These are phyloP conservation scores for Melanotaenia nigrans DNA, from an alignment of 2,797 vertebrate genomes.

Conservation along the genomic window DNA sequence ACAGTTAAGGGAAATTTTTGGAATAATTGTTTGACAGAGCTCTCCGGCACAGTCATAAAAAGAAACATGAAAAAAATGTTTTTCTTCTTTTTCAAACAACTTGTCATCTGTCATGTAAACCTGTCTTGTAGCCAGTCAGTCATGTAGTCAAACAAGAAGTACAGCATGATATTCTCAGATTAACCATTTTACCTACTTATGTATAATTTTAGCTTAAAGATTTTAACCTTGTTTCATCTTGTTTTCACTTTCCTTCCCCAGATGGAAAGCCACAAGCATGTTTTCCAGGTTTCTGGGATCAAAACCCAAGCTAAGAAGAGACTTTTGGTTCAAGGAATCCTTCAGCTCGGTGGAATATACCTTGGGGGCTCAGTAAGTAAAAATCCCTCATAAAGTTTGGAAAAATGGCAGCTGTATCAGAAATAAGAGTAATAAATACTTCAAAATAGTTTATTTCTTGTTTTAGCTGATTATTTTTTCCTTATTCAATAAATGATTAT, in stretches of 20 bases:
- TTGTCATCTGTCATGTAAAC: neutral
- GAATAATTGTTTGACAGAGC: neutral
- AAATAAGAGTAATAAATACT: neutral
- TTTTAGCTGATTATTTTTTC: too few species aligned
- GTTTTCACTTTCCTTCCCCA: conserved; percentile 11
- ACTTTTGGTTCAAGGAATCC: conserved; percentile 74
- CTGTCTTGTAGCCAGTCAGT: neutral
- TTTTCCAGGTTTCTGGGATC: conserved; percentile 78
- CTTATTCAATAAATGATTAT: neutral
- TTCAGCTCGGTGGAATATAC: conserved; percentile 76
- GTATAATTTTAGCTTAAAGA: accelerated
- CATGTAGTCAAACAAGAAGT: conserved; percentile 25
- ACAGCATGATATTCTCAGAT: neutral
- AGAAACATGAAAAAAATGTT: neutral
- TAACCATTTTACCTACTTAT: neutral
- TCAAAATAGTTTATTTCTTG: too few species aligned
- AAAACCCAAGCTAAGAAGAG: conserved; percentile 73
- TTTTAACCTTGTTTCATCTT: neutral
- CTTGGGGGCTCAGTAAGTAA: conserved; percentile 82
- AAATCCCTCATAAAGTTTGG: neutral
- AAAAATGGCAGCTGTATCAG: neutral
- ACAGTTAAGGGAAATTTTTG: neutral
- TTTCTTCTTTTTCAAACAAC: neutral
- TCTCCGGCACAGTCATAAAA: neutral
- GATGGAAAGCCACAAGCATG: conserved; percentile 66